Evolutionary conservation across 2,113 vertebrate genomes (phyloP).

Genomic region (Festucalex cinctus): DNA sequence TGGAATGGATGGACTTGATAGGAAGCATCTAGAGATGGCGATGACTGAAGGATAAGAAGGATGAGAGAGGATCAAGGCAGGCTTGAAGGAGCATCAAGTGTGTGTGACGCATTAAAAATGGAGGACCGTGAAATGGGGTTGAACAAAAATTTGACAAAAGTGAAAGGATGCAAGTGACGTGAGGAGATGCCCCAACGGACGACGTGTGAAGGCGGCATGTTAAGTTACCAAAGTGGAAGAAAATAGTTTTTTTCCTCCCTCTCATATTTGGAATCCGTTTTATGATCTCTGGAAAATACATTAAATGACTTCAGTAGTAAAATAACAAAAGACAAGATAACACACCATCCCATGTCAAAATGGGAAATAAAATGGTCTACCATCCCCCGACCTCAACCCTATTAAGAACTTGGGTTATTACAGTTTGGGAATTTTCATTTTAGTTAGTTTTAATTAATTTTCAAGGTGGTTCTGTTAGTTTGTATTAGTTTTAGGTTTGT

Average conservation of each 20-base stretch:
- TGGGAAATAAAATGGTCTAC: no score
- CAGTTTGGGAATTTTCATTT: no score
- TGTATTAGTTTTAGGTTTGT: no score
- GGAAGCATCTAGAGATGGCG: constrained; percentile 15
- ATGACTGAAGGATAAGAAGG: constrained; percentile 16
- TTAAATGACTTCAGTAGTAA: no score
- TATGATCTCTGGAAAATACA: background rate
- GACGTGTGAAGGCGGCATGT: background rate
- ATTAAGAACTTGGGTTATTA: no score
- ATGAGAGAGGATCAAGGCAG: constrained; percentile 17
- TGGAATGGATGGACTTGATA: constrained; percentile 27
- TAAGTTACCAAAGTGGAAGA: background rate
- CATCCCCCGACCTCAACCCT: no score
- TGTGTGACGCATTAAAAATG: constrained; percentile 43
- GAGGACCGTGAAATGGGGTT: constrained; percentile 8
- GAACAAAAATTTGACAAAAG: constrained; percentile 12
- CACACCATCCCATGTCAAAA: no score
- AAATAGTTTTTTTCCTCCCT: background rate
- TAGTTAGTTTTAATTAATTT: no score
- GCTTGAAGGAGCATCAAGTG: constrained; percentile 7
- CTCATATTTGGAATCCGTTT: background rate
- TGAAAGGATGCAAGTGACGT: background rate
- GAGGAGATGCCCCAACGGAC: background rate
- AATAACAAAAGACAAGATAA: no score
- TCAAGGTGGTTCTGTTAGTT: no score